These are phyloP conservation scores for Tigriopus japonicus DNA, from an alignment of 1,140 invertebrate genomes.

Conservation along the genomic window DNA sequence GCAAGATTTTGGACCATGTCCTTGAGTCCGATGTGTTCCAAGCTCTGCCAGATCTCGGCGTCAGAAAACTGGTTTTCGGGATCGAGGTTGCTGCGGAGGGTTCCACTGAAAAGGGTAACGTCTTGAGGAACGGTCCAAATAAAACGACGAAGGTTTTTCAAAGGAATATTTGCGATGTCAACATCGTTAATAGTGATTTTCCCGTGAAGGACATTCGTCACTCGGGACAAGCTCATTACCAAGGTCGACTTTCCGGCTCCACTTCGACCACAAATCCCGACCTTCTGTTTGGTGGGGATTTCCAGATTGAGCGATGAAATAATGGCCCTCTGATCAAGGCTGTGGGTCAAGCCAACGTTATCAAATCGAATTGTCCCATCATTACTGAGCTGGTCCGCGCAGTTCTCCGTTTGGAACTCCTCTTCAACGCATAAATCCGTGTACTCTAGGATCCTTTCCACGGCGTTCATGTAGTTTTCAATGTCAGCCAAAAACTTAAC, in stretches of 20 bases:
- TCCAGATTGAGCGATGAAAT: conserved; percentile 27
- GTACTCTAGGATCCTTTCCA: conserved; percentile 46
- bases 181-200: conserved; percentile 44
- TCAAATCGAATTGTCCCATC: conserved; percentile 22
- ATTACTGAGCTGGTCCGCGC: conserved; percentile 21
- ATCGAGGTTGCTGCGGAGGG: conserved; percentile 38
- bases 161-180: conserved; percentile 41
- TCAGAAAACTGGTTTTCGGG: conserved; percentile 30
- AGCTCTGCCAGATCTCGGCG: conserved; percentile 30
- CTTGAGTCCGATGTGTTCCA: conserved; percentile 32
- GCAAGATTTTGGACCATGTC: conserved; percentile 26
- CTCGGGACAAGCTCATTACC: conserved; percentile 43
- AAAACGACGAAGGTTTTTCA: conserved; percentile 42
- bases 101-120: conserved; percentile 37
- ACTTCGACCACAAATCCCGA: conserved; percentile 56
- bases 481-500: conserved; percentile 56
- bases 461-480: conserved; percentile 55
- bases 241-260: conserved; percentile 60
- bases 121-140: conserved; percentile 43
- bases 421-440: conserved; percentile 35
- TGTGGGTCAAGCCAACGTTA: neutral
- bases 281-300: conserved; percentile 43
- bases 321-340: conserved; percentile 26
- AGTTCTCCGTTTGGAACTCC: conserved; percentile 15
- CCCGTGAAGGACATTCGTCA: conserved; percentile 40